Base-by-base conservation (phyloP, 2,797 vertebrate species). In the Halcyon chelicuti region DNA sequence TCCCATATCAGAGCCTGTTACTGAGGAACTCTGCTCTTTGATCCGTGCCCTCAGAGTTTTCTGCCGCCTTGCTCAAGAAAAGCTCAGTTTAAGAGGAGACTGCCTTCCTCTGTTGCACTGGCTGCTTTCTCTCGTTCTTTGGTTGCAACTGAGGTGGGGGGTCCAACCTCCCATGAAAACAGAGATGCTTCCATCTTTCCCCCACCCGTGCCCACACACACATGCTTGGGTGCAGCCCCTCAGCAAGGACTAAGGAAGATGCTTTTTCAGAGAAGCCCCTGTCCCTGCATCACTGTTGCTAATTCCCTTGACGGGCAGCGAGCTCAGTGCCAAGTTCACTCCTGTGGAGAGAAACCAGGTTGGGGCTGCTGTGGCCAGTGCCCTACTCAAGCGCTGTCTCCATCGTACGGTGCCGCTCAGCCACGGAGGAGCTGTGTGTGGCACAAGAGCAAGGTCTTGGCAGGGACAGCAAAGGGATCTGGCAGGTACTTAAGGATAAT, bases 361-460 rank as follows among this genome's bases (percentile, higher is more conserved):
- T 10, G 2, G 55, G 90, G 39, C 57, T 66, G 58, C 65, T 91
- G 10, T 35, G 39, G 25, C 5, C n/a, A 21, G 44, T 23, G 51
- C 28, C 63, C 49, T 12, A 3, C 49, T 28, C 47, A 31, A 93
- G 72, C 15, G 17, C 42, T 18, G 42, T 42, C 42, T 42, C 71
- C 8, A 0, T 31, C 2, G 0, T 21, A 10, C 0, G 12, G 8
- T 44, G 67, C 47, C 61, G 9, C 61, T 80, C 35, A 21, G 47
- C n/a, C 2, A 0, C 1, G 21, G 12, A n/a, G 33, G 40, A 42
- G 71, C 66, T 1, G 1, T 1, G 5, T 21, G 55, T 31, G 25
- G 35, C 47, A 63, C 46, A 26, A 5, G 37, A 20, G 71, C 2
- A 5, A 7, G 29, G 28, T 37, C 28, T 49, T 49, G 52, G 70